Conservation (phyloP, 2,888 invertebrate genomes). For the Melanostoma scalare region DNA sequence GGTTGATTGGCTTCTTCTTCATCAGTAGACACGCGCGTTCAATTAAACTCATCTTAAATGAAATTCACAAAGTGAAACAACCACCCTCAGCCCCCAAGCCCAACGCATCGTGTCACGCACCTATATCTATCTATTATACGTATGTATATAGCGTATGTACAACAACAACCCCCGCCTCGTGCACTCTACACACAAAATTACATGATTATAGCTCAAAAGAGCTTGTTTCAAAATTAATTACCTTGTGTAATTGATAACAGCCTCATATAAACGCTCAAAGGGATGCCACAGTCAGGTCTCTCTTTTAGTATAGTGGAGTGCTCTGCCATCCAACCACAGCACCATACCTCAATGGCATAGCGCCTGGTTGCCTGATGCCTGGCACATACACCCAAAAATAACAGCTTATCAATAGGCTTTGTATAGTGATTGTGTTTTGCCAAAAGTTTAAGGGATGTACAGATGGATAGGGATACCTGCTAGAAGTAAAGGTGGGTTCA, state of each 20-base stretch:
- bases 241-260: conserved; percentile 73
- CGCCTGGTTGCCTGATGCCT: too few relatives aligned
- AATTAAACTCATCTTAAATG: conserved; percentile 69
- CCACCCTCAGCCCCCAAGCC: conserved; percentile 22
- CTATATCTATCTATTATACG: neutral
- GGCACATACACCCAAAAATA: conserved; percentile 33
- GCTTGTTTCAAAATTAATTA: conserved; percentile 74
- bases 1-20: conserved; percentile 57
- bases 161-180: conserved; percentile 27
- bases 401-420: conserved; percentile 66
- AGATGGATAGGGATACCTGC: neutral
- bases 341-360: neutral
- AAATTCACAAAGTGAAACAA: conserved; percentile 70
- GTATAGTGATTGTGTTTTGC: conserved; percentile 53
- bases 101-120: conserved; percentile 19
- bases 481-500: neutral
- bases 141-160: too few relatives aligned
- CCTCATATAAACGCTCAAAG: conserved; percentile 73
- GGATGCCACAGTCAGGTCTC: conserved; percentile 61
- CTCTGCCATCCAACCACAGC: conserved; percentile 1
- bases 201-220: conserved; percentile 72
- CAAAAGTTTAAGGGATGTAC: conserved; percentile 15
- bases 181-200: conserved; percentile 72
- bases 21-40: conserved; percentile 64
- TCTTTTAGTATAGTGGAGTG: neutral